Conservation (phyloP, 2,888 invertebrate species). For the Gortyna flavago region DNA sequence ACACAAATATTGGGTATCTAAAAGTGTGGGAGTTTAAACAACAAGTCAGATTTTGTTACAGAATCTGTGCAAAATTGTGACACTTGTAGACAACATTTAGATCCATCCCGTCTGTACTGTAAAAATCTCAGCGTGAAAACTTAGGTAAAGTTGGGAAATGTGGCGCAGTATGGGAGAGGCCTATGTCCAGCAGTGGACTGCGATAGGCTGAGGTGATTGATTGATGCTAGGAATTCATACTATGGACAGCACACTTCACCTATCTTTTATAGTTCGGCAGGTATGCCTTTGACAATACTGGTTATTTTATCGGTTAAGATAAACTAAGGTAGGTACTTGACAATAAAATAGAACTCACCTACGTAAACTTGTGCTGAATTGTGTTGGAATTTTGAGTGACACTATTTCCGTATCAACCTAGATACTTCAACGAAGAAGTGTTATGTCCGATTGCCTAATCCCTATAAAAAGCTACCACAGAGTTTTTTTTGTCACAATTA, state of each 20-base stretch:
- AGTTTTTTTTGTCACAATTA: not conserved
- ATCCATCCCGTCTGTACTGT: too few relatives aligned
- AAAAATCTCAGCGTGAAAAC: not conserved
- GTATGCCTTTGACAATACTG: too few relatives aligned
- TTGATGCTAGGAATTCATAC: not conserved
- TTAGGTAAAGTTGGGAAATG: not conserved
- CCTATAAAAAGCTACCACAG: not conserved
- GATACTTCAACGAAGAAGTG: not conserved
- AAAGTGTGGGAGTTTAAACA: not conserved
- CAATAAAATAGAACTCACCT: too few relatives aligned
- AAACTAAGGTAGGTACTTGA: not conserved
- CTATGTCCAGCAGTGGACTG: not conserved
- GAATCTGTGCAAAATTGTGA: not conserved
- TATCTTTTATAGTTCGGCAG: not conserved
- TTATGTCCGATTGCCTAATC: slow-evolving; percentile 3
- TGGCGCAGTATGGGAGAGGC: not conserved
- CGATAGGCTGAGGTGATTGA: not conserved
- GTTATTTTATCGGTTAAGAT: not conserved
- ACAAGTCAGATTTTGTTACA: too few relatives aligned
- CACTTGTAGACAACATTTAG: not conserved
- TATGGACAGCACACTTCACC: not conserved
- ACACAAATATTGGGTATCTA: too few relatives aligned
- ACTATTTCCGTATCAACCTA: slow-evolving; percentile 28
- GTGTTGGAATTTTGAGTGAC: not conserved
- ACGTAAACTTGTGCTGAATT: not conserved